Evolutionary conservation across 1,140 invertebrate genomes (phyloP).

Genomic region (Nasonia giraulti): DNA sequence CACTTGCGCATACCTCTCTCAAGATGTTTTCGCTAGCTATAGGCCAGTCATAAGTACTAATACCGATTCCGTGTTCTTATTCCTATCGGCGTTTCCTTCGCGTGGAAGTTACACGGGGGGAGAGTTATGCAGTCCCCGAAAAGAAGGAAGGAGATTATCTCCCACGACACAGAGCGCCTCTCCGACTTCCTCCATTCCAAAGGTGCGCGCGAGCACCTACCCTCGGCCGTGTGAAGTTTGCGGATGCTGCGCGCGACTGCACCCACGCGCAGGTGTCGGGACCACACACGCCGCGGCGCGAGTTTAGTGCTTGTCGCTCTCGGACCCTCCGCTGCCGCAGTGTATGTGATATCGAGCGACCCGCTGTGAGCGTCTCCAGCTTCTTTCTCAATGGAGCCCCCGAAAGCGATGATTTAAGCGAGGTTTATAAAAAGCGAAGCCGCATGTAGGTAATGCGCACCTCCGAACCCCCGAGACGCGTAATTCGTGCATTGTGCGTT

Average conservation of each 20-base stretch:
- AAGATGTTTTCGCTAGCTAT: not conserved
- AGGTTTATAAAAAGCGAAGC: not conserved
- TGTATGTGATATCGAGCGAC: not conserved
- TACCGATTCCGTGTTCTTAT: no score
- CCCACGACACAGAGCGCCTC: not conserved
- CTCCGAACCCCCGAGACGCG: not conserved
- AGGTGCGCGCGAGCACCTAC: not conserved
- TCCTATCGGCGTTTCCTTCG: conserved; percentile 18
- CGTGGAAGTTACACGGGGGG: conserved; percentile 46
- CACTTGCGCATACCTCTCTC: not conserved
- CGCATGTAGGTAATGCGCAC: not conserved
- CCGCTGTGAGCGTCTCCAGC: not conserved
- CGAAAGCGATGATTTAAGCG: not conserved
- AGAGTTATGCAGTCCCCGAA: conserved; percentile 42
- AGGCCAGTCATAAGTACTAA: no score
- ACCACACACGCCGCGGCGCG: conserved; percentile 72
- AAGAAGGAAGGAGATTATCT: conserved; percentile 32
- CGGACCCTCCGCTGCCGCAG: not conserved
- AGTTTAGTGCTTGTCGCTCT: conserved; percentile 46
- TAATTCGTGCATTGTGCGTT: conserved; percentile 30
- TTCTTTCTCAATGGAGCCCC: not conserved
- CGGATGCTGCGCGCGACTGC: conserved; percentile 40
- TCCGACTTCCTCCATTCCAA: not conserved
- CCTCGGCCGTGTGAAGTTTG: not conserved
- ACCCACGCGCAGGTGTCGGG: conserved; percentile 67